Conservation (phyloP, 1,140 invertebrate genomes). For the Agraylea sexmaculata region DNA sequence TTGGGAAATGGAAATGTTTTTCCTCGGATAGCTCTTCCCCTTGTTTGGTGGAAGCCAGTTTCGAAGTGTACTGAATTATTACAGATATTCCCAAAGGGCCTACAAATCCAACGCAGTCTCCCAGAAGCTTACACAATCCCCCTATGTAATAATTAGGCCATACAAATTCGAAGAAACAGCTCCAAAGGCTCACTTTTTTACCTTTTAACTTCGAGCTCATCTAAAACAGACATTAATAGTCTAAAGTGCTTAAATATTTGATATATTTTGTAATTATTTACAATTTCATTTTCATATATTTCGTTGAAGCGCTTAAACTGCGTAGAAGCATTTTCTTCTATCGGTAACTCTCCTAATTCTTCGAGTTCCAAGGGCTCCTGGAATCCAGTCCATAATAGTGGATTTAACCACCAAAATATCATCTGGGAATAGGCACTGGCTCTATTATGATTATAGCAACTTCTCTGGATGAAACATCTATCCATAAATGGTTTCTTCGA, state of each 20-base stretch:
- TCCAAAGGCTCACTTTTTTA: conserved; percentile 37
- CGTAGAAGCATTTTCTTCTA: conserved; percentile 43
- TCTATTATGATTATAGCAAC: conserved; percentile 43
- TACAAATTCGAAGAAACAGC: conserved; percentile 54
- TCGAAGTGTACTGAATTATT: conserved; percentile 61
- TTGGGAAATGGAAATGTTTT: conserved; percentile 17
- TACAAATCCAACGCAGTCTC: conserved; percentile 63
- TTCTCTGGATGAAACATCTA: conserved; percentile 6
- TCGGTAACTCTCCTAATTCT: conserved; percentile 57
- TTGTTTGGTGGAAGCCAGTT: too few species aligned
- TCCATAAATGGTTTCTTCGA: background rate
- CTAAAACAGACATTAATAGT: conserved; percentile 16
- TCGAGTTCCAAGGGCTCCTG: conserved; percentile 50
- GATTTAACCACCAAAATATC: conserved; percentile 67
- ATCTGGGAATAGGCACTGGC: conserved; percentile 57
- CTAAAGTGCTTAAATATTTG: too few species aligned
- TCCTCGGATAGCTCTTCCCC: conserved; percentile 16
- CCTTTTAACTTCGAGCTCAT: conserved; percentile 9
- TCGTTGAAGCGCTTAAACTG: conserved; percentile 43
- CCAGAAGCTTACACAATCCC: conserved; percentile 61
- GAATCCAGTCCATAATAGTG: conserved; percentile 54
- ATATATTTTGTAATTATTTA: conserved; percentile 21
- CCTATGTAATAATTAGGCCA: conserved; percentile 62
- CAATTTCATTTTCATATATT: conserved; percentile 39
- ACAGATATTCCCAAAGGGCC: conserved; percentile 64